These are phyloP conservation scores for Coregonus clupeaformis DNA, from an alignment of 2,113 vertebrate species.

Conservation along the genomic window DNA sequence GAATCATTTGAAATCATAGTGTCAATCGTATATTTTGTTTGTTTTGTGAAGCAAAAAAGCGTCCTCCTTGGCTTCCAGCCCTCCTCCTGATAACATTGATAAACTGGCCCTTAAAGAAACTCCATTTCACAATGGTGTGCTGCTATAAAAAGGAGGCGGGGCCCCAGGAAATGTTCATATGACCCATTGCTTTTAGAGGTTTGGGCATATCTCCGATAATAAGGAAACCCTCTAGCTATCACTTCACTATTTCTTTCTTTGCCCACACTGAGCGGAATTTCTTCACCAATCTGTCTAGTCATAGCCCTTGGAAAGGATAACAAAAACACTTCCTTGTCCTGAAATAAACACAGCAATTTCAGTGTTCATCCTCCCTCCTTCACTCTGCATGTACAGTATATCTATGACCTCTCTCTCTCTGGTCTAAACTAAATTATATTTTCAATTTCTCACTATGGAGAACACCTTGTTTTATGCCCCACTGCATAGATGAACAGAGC, in stretches of 20 bases:
- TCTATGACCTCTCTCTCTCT: constrained; percentile 8
- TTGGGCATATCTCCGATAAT: constrained; percentile 48
- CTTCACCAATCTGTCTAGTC: constrained; percentile 16
- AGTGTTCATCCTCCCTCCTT: constrained; percentile 54
- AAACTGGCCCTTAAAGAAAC: constrained; percentile 10
- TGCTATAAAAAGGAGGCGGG: constrained; percentile 26
- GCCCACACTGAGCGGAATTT: constrained; percentile 12
- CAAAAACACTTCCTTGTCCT: constrained; percentile 44
- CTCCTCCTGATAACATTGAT: constrained; percentile 1
- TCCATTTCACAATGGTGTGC: constrained; percentile 8
- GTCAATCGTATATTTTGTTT: background rate
- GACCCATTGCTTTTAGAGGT: constrained; percentile 26
- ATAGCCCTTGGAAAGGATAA: constrained; percentile 32
- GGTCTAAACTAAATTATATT: constrained; percentile 30
- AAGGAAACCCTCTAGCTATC: constrained; percentile 33
- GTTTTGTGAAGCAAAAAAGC: background rate
- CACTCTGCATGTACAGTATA: background rate
- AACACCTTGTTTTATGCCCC: constrained; percentile 43
- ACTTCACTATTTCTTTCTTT: constrained; percentile 17
- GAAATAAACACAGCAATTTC: constrained; percentile 57
- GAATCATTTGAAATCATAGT: background rate
- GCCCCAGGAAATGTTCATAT: constrained; percentile 39
- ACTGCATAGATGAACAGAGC: constrained; percentile 32
- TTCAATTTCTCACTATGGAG: constrained; percentile 35
- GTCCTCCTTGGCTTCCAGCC: background rate